phyloP scores from a whole-genome alignment of 2,797 vertebrate species.

The Chelonia mydas region DNA sequence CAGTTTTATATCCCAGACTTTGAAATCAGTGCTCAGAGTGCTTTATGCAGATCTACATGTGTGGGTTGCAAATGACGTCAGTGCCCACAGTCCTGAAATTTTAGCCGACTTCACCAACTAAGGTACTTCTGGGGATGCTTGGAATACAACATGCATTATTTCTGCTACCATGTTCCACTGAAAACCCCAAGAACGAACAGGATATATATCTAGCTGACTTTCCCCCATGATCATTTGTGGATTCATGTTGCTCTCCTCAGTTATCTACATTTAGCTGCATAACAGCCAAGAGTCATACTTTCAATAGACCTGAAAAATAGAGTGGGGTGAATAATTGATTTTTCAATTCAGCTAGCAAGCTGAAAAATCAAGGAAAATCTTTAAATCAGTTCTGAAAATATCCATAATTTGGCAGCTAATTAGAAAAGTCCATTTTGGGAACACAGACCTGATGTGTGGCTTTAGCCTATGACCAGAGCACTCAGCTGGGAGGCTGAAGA shows the following conservation, averaged over 20 bases:
- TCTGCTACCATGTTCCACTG: neutral
- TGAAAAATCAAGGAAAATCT: too few relatives aligned
- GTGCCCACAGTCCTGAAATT: neutral
- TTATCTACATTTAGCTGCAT: fast-evolving
- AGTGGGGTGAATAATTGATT: too few relatives aligned
- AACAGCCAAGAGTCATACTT: neutral
- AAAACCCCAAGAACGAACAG: neutral
- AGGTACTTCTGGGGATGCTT: neutral
- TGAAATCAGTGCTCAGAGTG: neutral
- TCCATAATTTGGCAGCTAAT: too few relatives aligned
- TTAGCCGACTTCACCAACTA: neutral
- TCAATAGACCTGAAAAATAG: neutral
- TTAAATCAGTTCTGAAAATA: too few relatives aligned
- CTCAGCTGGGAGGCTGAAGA: too few relatives aligned
- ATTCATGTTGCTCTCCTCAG: neutral
- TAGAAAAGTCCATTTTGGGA: too few relatives aligned
- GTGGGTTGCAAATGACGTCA: neutral
- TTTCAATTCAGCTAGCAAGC: too few relatives aligned
- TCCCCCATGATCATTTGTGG: neutral
- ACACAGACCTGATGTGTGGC: too few relatives aligned
- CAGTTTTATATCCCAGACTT: fast-evolving
- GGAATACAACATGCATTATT: neutral
- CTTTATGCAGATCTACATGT: neutral
- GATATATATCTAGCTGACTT: neutral
- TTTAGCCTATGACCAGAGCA: too few relatives aligned